Base-by-base conservation (phyloP, 2,888 invertebrate species). In the Ptilodon capucinus region DNA sequence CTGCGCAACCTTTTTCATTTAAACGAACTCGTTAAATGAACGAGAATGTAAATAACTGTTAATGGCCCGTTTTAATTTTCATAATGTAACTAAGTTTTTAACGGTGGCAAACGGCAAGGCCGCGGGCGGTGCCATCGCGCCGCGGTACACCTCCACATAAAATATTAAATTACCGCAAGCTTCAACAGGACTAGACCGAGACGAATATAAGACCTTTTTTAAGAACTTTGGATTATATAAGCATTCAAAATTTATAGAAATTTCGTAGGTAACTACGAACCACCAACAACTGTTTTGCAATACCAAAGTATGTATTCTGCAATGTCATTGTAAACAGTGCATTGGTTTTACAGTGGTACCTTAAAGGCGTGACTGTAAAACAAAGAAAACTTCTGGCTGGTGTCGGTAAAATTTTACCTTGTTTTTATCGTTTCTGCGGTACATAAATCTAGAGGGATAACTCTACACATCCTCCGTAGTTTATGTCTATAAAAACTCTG, bases 71-170 rank as follows among this genome's bases (percentile, higher is more conserved):
- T 68, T 65, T 70, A 66, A 71, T 71, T 69, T 72, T 53, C 40
- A 53, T 74, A 71, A 69, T 68, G 62, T 65, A 55, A 64, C 50
- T 63, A 44, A 56, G 51, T 58, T 60, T 50, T 62, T 64, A 57
- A 56, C 57, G 48, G 57, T 45, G 46, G 51, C 53, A 45, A 59
- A 48, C 51, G 51, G 40, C 72, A 74, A 75, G 78, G 72, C 61
- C 71, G 54, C 38, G 23, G 42, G 48, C 49, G 51, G 72, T 45
- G 64, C 70, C 62, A 68, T 79, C 79, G 56, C 79, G 28, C 8
- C 44, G 43, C 73, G 76, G 76, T 65, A 80, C 81, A 60, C 57
- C 54, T 47, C 56, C 53, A 56, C 57, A 63, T 62, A 53, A 58
- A 52, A 53, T 48, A 43, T 57, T 48, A 53, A 55, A 14, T 32